Conservation (phyloP, 1,140 invertebrate species). For the Bombus sibiricus region DNA sequence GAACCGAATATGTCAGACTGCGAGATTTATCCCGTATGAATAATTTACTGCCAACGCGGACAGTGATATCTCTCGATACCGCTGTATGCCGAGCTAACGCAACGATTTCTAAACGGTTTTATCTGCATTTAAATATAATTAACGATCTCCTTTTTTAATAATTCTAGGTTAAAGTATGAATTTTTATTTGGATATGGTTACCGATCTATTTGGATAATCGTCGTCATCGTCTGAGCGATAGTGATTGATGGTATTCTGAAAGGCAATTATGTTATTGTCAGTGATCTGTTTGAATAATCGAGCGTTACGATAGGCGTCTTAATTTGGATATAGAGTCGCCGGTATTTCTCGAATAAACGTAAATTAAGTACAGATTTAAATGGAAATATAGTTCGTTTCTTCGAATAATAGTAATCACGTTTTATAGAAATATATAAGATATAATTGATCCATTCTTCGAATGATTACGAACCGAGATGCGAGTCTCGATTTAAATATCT, state of each 20-base stretch:
- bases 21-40: conserved; percentile 48
- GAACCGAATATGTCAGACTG: conserved; percentile 42
- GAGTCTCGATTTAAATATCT: no score
- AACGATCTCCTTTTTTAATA: neutral
- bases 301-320: neutral
- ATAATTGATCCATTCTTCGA: no score
- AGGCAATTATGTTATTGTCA: neutral
- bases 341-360: neutral
- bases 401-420: no score
- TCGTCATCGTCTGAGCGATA: no score
- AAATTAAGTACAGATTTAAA: no score
- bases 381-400: no score
- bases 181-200: neutral
- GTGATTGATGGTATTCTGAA: no score
- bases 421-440: no score
- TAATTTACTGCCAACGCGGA: conserved; percentile 33
- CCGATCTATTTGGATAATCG: neutral
- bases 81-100: neutral
- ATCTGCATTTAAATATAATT: no score
- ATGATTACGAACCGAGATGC: no score
- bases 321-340: neutral
- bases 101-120: neutral
- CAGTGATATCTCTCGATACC: neutral
- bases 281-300: neutral
- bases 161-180: neutral